Conservation (phyloP, 37 sponge, comb jelly and placozoan species). For the Ephydatia muelleri region DNA sequence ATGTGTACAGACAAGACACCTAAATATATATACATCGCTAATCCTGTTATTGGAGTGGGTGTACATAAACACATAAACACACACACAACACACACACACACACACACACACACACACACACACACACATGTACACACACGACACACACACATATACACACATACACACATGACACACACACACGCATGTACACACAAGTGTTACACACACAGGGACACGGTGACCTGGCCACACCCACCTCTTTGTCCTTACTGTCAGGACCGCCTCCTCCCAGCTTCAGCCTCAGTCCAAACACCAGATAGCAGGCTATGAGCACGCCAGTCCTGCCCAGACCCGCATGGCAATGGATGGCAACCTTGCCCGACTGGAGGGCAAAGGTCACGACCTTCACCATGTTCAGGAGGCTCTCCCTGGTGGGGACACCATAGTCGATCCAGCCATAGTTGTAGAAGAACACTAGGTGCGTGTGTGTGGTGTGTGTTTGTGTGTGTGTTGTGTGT, state of each 20-base stretch:
- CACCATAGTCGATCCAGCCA: slow-evolving; percentile 86
- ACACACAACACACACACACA: no score
- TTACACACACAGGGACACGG: not conserved
- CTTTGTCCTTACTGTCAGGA: slow-evolving; percentile 64
- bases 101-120: not conserved
- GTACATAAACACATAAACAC: no score
- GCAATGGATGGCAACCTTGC: slow-evolving; percentile 91
- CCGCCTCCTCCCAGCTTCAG: slow-evolving; percentile 70
- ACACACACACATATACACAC: not conserved
- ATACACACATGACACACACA: not conserved
- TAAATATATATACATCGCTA: no score
- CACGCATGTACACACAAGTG: slow-evolving; percentile 2
- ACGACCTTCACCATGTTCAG: slow-evolving; percentile 94
- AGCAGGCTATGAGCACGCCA: slow-evolving; percentile 96
- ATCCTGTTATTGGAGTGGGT: no score
- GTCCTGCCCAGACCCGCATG: slow-evolving; percentile 96
- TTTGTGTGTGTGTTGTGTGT: no score
- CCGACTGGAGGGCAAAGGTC: slow-evolving; percentile 77
- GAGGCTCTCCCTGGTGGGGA: slow-evolving; percentile 65
- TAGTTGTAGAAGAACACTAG: slow-evolving; percentile 86
- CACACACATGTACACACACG: slow-evolving; percentile 12
- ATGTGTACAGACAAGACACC: no score
- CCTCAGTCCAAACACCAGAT: slow-evolving; percentile 79
- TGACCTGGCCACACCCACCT: slow-evolving; percentile 40
- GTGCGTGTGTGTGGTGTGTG: not conserved